Conservation (phyloP, 1,140 invertebrate species). For the Episyrphus balteatus region DNA sequence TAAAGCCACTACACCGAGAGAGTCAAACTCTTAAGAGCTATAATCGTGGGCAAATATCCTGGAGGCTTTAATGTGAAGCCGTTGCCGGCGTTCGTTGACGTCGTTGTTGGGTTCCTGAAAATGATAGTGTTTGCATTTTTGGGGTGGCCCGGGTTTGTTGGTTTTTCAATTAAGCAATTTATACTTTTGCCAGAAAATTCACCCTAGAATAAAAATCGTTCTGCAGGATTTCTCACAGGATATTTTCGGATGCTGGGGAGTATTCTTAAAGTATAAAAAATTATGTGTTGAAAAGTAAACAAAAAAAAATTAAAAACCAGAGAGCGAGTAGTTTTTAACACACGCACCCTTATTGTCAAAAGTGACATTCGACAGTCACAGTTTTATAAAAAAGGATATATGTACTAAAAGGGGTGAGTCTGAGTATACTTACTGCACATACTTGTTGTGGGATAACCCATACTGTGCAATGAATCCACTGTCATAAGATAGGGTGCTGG, state of each 20-base stretch:
- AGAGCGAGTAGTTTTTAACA: not conserved
- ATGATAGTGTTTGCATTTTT: too few species aligned
- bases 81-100: too few species aligned
- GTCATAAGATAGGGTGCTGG: conserved; percentile 8
- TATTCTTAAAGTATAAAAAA: not conserved
- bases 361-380: too few species aligned
- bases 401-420: not conserved
- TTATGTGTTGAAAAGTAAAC: not conserved
- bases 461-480: conserved; percentile 8
- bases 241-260: too few species aligned
- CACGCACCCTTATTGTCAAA: too few species aligned
- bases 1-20: not conserved
- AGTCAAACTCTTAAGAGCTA: not conserved
- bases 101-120: too few species aligned
- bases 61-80: not conserved
- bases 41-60: not conserved
- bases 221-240: too few species aligned
- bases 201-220: too few species aligned
- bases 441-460: conserved; percentile 7
- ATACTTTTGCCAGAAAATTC: too few species aligned
- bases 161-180: too few species aligned
- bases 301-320: not conserved
- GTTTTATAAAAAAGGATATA: not conserved
- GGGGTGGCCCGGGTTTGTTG: too few species aligned
- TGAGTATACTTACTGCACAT: not conserved